These are phyloP conservation scores for Microchirus variegatus DNA, from an alignment of 2,797 vertebrate species.

Conservation along the genomic window DNA sequence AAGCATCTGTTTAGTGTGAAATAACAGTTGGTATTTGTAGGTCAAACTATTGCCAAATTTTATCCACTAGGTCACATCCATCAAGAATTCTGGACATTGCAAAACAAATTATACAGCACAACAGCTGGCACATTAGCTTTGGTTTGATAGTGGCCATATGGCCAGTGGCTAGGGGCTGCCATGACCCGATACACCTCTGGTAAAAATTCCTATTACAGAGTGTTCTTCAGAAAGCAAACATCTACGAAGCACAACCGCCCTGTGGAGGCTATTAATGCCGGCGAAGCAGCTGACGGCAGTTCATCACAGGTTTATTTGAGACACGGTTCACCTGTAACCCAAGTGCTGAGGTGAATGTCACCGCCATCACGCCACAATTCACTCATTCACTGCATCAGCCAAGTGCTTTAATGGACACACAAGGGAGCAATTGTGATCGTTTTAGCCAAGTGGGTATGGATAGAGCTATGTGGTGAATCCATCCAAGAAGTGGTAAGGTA, in stretches of 20 bases:
- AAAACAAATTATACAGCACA: conserved; percentile 55
- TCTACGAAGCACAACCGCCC: conserved; percentile 54
- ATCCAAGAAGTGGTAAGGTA: too few relatives aligned
- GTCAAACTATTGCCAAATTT: conserved; percentile 43
- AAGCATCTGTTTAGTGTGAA: neutral
- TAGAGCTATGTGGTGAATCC: too few relatives aligned
- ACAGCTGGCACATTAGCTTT: conserved; percentile 71
- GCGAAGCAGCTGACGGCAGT: conserved; percentile 53
- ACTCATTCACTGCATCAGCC: too few relatives aligned
- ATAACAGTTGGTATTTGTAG: conserved; percentile 33
- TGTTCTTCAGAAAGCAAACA: conserved; percentile 61
- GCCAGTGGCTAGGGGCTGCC: conserved; percentile 58
- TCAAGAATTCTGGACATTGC: conserved; percentile 57
- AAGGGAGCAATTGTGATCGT: too few relatives aligned
- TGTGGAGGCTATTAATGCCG: conserved; percentile 57
- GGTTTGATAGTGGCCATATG: conserved; percentile 76
- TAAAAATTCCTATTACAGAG: conserved; percentile 58
- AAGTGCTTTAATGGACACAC: too few relatives aligned
- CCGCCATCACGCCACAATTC: too few relatives aligned
- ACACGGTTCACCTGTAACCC: conserved; percentile 21
- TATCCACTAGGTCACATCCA: conserved; percentile 49
- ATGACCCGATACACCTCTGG: conserved; percentile 64
- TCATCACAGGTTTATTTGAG: conserved; percentile 44
- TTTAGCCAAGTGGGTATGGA: too few relatives aligned
- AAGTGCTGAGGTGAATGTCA: neutral